Percentiles rank a stretch among this genome's conserved stretches.
Evolutionary conservation across 2,888 invertebrate genomes (phyloP).

Genomic region (Agonopterix arenella): DNA sequence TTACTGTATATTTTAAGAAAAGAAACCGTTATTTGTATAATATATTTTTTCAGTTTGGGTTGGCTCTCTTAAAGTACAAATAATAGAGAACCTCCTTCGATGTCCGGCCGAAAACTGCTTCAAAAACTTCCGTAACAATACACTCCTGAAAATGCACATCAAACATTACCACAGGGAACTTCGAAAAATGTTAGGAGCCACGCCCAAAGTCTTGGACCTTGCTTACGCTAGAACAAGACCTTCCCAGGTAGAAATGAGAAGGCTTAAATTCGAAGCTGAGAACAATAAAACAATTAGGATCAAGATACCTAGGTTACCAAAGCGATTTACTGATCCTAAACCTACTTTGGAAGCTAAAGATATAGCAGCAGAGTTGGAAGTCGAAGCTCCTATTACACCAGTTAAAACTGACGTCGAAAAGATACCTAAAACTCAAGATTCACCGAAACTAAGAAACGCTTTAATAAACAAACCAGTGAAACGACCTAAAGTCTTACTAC

Average conservation of each 20-base stretch:
- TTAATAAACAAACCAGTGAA: conserved; percentile 50
- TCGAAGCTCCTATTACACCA: conserved; percentile 20
- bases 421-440: conserved; percentile 40
- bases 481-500: conserved; percentile 53
- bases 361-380: conserved; percentile 17
- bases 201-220: conserved; percentile 91
- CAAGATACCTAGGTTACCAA: conserved; percentile 47
- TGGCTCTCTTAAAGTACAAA: conserved; percentile 79
- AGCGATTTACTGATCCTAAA: conserved; percentile 36
- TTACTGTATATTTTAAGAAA: no score
- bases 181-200: conserved; percentile 83
- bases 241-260: conserved; percentile 18
- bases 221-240: conserved; percentile 85
- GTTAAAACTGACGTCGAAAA: conserved; percentile 13
- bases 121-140: conserved; percentile 94
- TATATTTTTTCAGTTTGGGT: conserved; percentile 59
- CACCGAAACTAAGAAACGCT: conserved; percentile 56
- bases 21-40: background rate
- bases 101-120: conserved; percentile 90
- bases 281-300: conserved; percentile 45
- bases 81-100: conserved; percentile 80
- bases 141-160: conserved; percentile 93
- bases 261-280: conserved; percentile 21
- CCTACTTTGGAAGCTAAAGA: conserved; percentile 17
- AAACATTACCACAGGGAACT: conserved; percentile 95